Evolutionary conservation across 2,113 vertebrate species (phyloP).

Genomic region (Elephas maximus): DNA sequence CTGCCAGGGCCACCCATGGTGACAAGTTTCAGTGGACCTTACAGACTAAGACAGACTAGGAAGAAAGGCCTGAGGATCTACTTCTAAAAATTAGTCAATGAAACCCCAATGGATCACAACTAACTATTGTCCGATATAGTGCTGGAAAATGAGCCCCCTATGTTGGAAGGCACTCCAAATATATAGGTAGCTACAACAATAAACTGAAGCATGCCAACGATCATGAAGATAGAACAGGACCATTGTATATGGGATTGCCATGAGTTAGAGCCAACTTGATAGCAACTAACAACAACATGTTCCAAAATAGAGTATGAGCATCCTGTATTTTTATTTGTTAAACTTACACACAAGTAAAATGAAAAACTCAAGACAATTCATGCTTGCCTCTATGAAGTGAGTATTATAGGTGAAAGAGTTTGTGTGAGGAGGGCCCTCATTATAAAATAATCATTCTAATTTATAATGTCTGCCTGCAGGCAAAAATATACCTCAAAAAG

Average conservation of each 20-base stretch:
- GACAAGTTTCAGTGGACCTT: not conserved
- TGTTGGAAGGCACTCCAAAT: not conserved
- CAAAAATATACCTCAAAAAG: not conserved
- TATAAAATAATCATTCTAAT: not conserved
- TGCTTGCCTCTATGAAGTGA: not conserved
- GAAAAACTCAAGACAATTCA: not conserved
- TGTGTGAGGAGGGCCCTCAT: not conserved
- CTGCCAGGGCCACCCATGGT: not conserved
- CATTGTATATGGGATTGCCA: not conserved
- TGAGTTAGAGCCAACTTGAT: not conserved
- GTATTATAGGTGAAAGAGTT: not conserved
- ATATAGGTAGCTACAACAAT: not conserved
- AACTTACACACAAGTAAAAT: not conserved
- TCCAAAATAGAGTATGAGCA: not conserved
- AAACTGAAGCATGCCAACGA: not conserved
- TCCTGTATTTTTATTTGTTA: not conserved
- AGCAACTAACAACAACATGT: not conserved
- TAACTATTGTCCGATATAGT: not conserved
- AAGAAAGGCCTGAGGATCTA: not conserved
- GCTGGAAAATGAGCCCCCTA: not conserved
- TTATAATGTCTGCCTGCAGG: slow-evolving; percentile 33
- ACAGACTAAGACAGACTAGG: not conserved
- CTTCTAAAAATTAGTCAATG: not conserved
- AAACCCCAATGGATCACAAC: not conserved
- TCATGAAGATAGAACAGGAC: not conserved